phyloP scores from a whole-genome alignment of 1,140 invertebrate species.

The Plodia interpunctella region DNA sequence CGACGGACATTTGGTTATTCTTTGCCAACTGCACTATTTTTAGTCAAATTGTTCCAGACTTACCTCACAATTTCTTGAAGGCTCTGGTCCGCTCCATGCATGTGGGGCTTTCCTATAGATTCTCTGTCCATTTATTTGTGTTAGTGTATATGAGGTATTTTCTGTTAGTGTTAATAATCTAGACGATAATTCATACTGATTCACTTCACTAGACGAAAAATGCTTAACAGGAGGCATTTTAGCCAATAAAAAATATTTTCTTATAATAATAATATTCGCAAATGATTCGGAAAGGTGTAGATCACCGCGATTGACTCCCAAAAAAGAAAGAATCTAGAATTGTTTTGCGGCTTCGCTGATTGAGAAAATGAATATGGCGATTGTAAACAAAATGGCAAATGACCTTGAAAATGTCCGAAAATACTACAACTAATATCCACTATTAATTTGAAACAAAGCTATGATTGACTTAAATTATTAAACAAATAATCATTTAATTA shows the following conservation, averaged over 20 bases:
- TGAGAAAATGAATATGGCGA: conserved; percentile 37
- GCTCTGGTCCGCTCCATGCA: conserved; percentile 66
- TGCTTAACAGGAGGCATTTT: conserved; percentile 67
- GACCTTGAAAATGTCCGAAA: conserved; percentile 32
- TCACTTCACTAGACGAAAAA: conserved; percentile 70
- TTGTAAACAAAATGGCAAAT: conserved; percentile 48
- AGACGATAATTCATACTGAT: conserved; percentile 72
- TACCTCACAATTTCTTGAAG: conserved; percentile 70
- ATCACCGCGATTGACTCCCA: conserved; percentile 28
- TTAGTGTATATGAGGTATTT: conserved; percentile 67
- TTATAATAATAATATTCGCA: conserved; percentile 48
- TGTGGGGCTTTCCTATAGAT: conserved; percentile 67
- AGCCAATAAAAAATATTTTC: conserved; percentile 39
- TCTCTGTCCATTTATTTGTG: conserved; percentile 71
- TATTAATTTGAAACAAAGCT: background rate
- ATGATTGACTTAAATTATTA: too few relatives aligned
- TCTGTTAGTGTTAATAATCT: conserved; percentile 69
- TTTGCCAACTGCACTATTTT: too few relatives aligned
- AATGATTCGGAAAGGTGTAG: conserved; percentile 35
- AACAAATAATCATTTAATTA: too few relatives aligned
- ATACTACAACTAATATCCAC: background rate
- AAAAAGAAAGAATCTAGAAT: conserved; percentile 27
- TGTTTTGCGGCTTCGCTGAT: conserved; percentile 13
- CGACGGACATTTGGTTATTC: too few relatives aligned
- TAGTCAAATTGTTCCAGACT: conserved; percentile 16